Percentiles rank a stretch among this genome's conserved stretches.
These are phyloP conservation scores for Genyomyrus donnyi DNA, from an alignment of 2,113 vertebrate genomes.

Conservation along the genomic window DNA sequence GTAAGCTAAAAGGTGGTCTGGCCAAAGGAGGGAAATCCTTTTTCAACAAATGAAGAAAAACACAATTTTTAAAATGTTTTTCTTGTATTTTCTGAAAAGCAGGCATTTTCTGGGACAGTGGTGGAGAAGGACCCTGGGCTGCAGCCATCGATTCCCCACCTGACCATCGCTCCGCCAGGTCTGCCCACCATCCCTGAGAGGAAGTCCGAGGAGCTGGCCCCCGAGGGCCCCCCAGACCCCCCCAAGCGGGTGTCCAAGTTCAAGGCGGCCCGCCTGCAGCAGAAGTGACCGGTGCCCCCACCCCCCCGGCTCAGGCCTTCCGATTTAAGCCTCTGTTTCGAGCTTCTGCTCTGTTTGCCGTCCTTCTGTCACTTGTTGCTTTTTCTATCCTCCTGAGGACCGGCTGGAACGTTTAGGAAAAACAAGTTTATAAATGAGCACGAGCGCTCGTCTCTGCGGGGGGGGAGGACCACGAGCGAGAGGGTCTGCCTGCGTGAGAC, in stretches of 20 bases:
- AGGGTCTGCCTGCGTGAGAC: background rate
- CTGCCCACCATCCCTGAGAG: constrained; percentile 88
- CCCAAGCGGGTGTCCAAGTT: constrained; percentile 73
- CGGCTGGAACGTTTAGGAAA: background rate
- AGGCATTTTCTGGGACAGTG: constrained; percentile 87
- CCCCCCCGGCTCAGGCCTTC: constrained; percentile 36
- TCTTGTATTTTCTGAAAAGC: background rate
- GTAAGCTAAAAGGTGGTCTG: background rate
- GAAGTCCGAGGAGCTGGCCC: constrained; percentile 74
- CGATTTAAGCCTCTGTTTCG: background rate
- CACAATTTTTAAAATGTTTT: background rate
- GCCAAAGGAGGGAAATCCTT: background rate
- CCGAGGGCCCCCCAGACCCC: constrained; percentile 59
- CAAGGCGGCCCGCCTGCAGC: constrained; percentile 82
- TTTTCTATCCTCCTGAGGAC: background rate
- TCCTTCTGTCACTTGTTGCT: background rate
- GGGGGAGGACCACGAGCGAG: too few species aligned
- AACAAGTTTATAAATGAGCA: background rate
- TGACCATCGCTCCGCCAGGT: constrained; percentile 67
- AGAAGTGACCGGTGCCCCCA: constrained; percentile 58
- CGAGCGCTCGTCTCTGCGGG: background rate
- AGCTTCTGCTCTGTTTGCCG: background rate
- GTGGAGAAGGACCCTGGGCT: constrained; percentile 84
- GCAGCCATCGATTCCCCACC: constrained; percentile 60
- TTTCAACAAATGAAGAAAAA: background rate